These are phyloP conservation scores for Eristalis tenax DNA, from an alignment of 2,888 invertebrate genomes.

Conservation along the genomic window DNA sequence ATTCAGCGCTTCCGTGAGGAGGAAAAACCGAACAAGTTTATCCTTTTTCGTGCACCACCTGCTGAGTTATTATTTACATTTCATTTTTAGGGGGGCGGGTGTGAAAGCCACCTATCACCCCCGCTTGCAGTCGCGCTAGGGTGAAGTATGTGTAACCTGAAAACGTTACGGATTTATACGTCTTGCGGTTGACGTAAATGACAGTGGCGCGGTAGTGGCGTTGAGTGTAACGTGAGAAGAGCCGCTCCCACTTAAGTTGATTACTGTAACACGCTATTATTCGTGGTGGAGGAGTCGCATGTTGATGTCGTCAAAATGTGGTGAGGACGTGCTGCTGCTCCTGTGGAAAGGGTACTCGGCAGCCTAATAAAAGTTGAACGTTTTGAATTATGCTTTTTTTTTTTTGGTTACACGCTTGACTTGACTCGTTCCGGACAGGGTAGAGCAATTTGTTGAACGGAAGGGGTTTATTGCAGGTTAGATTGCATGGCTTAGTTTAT, in stretches of 20 bases:
- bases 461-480: conserved; percentile 8
- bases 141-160: conserved; percentile 15
- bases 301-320: conserved; percentile 19
- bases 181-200: conserved; percentile 36
- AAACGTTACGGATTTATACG: conserved; percentile 28
- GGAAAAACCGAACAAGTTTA: conserved; percentile 15
- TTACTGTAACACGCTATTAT: conserved; percentile 33
- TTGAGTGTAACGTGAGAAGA: conserved; percentile 25
- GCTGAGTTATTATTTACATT: conserved; percentile 17
- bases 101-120: background rate
- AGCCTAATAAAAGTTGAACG: conserved; percentile 18
- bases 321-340: background rate
- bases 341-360: background rate
- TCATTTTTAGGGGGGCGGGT: conserved; percentile 12
- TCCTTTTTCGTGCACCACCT: conserved; percentile 17
- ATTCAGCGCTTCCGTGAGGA: background rate
- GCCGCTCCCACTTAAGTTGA: conserved; percentile 30
- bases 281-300: conserved; percentile 18
- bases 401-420: background rate
- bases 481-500: conserved; percentile 17
- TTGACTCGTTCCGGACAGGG: background rate
- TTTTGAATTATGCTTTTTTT: conserved; percentile 10
- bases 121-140: background rate
- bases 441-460: background rate
- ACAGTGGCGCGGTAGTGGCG: conserved; percentile 17